Evolutionary conservation across 1,140 invertebrate species (phyloP), one percentile per base, ranked within the genome.

Genomic region (Akabosia matsudoensis): DNA sequence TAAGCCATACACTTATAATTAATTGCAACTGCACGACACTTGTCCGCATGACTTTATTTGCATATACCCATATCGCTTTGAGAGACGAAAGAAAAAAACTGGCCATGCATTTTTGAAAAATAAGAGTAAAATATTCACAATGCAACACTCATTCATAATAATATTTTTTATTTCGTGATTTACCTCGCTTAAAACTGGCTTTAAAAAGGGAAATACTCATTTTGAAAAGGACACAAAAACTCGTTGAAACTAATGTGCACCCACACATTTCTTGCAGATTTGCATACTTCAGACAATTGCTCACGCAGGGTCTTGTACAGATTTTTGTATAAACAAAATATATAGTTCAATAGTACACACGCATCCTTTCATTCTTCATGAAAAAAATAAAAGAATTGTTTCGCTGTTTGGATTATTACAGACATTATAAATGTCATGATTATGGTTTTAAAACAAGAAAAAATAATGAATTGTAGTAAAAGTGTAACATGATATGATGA

Each of bases 311-410:
- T 10, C 37, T n/a, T n/a, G n/a, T n/a, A n/a, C 7, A 45, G 37
- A 18, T 45, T 67, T 67, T 67, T 67, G 14, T n/a, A 10, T 56
- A 56, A 56, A 56, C 7, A 28, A 67, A 31, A n/a, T 30, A 67
- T 67, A 67, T 67, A 67, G 61, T 67, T 67, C 31, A 67, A 67
- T 67, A 30, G 61, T 22, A 67, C 61, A 67, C 61, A 67, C n/a
- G n/a, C 30, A 67, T 67, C 61, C 61, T 67, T 67, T 67, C 61
- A 67, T 67, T 67, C 61, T 67, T 22, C 24, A 16, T 67, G 1
- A 67, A 67, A 10, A 56, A 4, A 56, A n/a, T n/a, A n/a, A n/a
- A 30, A 30, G 28, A 67, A 30, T 67, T 67, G 61, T 67, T 67
- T 31, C 24, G 28, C 7, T 22, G 22, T 13, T 18, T 45, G 37